Base-by-base conservation (phyloP, 2,113 vertebrate species). In the Pseudorasbora parva region DNA sequence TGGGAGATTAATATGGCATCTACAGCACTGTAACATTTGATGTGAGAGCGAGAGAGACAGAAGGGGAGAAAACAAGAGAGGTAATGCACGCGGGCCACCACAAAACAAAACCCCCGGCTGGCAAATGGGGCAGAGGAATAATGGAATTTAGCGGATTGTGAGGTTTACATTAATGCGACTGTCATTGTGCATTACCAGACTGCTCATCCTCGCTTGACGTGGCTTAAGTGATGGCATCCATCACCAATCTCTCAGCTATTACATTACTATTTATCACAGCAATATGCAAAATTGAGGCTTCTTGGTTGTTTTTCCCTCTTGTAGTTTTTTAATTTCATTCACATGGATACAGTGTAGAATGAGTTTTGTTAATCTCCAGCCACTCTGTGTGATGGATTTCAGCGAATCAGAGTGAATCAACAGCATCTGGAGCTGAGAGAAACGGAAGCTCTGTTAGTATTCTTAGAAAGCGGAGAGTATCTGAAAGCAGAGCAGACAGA, bases 131-230 rank as follows among this genome's bases (percentile, higher is more conserved):
- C 51, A 80, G 86, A 86, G 60, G 88, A 92, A 92, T 92, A 93
- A 94, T 92, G 90, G 92, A 92, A 93, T 93, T 93, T 91, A 86
- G 87, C 81, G 90, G 91, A 93, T 92, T 94, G 93, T 88, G 90
- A 86, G 76, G 59, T 86, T 84, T 86, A 91, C 90, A 90, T 91
- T 93, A 94, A 93, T 92, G 93, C 90, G 56, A 56, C n/a, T 75
- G 88, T 90, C 91, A 91, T 91, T 92, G 90, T 90, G 91, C 91
- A 92, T 93, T 93, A 92, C 88, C 85, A 87, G 27, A n/a, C 85
- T 59, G 89, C 88, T 92, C 88, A 91, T 91, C 90, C 91, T 91
- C 60, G 86, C 89, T 87, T 88, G 90, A 90, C 89, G 87, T 27
- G 86, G 90, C 88, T 90, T 88, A 85, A 85, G 86, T 56, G 64